Base-by-base conservation (phyloP, 35 echinoderm and acorn worm species). In the Apostichopus parvimensis region DNA sequence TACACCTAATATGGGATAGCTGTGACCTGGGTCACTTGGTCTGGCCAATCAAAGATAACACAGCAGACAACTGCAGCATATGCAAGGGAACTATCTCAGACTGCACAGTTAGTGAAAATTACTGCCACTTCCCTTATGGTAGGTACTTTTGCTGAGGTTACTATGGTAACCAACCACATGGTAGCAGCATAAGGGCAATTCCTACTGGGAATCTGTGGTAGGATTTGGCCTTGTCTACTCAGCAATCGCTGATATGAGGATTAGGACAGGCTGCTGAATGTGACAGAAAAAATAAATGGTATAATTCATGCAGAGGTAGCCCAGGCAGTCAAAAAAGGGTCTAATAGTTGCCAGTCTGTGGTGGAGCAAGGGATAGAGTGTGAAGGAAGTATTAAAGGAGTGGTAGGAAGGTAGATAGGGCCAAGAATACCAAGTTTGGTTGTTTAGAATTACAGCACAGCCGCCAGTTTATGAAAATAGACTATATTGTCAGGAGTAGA, bases 1-100 rank as follows among this genome's bases (percentile, higher is more conserved):
- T 92, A 77, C 90, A 76, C 70, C 83, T 92, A 95, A 92, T 95
- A 95, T 95, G 94, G 94, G 94, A 95, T 95, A 91, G 90, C 52
- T 87, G 70, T 92, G 90, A 95, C 90, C 82, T 52, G 58, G 94
- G 94, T 95, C 94, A 95, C 82, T 68, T 61, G 68, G 75, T 88
- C 89, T 71, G 71, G 77, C 94, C 94, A 95, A 95, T 95, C 94
- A 95, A 60, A 85, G 79, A 65, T 58, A 59, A 14, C 81, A 73
- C 34, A 25, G 45, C 22, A 75, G 86, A 52, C 57, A 45, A 34
- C 86, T 72, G 86, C 86, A 54, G 60, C 21, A 68, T 52, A 79
- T 68, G 55, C 89, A 78, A 79, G 76, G 89, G 72, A 79, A 73
- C 86, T 72, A 53, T 61, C 89, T 91, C 89, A 91, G 89, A 91